These are phyloP conservation scores for Philereme transversata DNA, from an alignment of 2,888 invertebrate species.

Conservation along the genomic window DNA sequence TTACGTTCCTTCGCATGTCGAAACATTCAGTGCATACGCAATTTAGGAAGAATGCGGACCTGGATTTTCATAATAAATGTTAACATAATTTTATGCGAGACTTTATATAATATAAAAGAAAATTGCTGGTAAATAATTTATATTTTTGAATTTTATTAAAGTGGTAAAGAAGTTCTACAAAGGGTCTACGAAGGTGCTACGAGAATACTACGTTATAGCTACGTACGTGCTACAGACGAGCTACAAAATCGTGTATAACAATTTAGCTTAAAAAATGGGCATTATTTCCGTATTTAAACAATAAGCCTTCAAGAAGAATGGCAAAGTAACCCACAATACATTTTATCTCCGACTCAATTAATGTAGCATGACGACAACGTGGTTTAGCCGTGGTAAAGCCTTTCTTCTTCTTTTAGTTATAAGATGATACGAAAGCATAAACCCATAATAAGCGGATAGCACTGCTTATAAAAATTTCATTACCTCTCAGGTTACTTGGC, in stretches of 20 bases:
- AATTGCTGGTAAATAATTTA: too few species aligned
- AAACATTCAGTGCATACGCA: conserved; percentile 10
- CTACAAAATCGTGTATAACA: neutral
- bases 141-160: too few species aligned
- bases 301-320: neutral
- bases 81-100: neutral
- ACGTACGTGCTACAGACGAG: too few species aligned
- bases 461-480: too few species aligned
- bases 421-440: too few species aligned
- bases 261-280: neutral
- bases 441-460: too few species aligned
- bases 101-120: neutral
- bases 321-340: neutral
- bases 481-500: too few species aligned
- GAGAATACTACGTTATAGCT: too few species aligned
- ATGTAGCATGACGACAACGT: conserved; percentile 15
- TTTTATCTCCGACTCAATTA: conserved; percentile 22
- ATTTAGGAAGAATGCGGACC: conserved; percentile 12
- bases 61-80: conserved; percentile 2
- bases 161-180: too few species aligned
- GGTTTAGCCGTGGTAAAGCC: too few species aligned
- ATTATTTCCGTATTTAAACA: neutral
- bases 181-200: too few species aligned
- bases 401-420: too few species aligned
- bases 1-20: conserved; percentile 4